Evolutionary conservation across 2,113 vertebrate species (phyloP).

Genomic region (Proteles cristata): DNA sequence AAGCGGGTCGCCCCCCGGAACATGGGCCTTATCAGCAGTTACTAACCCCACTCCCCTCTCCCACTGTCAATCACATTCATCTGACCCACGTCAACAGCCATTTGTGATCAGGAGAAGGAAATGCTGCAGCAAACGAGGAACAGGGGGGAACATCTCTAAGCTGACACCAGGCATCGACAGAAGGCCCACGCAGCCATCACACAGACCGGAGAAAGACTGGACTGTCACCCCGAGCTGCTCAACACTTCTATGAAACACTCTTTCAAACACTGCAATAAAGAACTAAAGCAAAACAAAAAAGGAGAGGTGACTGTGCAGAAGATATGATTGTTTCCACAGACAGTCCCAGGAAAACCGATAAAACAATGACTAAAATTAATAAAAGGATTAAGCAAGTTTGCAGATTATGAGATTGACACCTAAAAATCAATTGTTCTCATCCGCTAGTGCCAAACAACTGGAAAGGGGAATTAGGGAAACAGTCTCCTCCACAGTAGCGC

Average conservation of each 20-base stretch:
- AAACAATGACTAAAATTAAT: not conserved
- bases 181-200: not conserved
- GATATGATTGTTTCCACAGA: not conserved
- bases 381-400: not conserved
- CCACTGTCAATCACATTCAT: rapidly evolving
- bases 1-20: rapidly evolving
- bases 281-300: not conserved
- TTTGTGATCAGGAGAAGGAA: not conserved
- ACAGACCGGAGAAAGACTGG: no score
- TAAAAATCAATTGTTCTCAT: not conserved
- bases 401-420: not conserved
- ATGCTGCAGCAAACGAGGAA: not conserved
- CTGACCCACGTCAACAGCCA: not conserved
- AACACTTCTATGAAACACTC: rapidly evolving
- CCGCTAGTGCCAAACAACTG: not conserved
- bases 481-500: not conserved
- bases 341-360: not conserved
- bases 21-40: not conserved
- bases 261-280: not conserved
- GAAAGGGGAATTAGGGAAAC: not conserved
- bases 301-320: not conserved
- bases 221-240: rapidly evolving
- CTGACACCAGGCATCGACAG: not conserved
- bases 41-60: not conserved
- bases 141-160: not conserved